Percentiles rank a stretch among this genome's conserved stretches.
Conservation (phyloP, 2,888 invertebrate species). For the Amiota minor region DNA sequence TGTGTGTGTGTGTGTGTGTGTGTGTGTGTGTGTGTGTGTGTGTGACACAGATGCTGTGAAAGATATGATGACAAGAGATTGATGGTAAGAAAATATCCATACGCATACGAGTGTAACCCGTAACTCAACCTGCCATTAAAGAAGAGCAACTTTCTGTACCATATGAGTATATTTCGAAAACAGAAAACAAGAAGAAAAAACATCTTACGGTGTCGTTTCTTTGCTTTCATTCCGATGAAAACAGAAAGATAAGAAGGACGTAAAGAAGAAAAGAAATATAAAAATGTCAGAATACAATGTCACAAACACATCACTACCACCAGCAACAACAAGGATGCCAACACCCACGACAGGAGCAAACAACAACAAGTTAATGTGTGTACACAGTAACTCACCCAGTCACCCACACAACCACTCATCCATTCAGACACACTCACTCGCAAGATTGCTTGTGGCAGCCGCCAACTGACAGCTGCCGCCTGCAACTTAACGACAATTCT, state of each 20-base stretch:
- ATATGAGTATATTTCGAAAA: too few species aligned
- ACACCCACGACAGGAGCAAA: not conserved
- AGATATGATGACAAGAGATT: not conserved
- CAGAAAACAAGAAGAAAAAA: not conserved
- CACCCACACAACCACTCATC: not conserved
- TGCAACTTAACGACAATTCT: constrained; percentile 45
- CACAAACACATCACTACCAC: constrained; percentile 26
- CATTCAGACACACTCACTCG: constrained; percentile 29
- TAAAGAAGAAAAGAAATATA: not conserved
- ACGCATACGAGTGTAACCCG: not conserved
- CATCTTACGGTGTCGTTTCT: not conserved
- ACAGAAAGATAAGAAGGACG: not conserved
- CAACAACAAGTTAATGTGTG: too few species aligned
- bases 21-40: not conserved
- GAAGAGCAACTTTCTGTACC: too few species aligned
- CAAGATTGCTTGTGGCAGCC: not conserved
- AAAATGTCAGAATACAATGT: constrained; percentile 28
- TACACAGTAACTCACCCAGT: constrained; percentile 21
- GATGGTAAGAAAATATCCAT: not conserved
- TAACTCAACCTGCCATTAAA: too few species aligned
- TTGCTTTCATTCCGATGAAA: not conserved
- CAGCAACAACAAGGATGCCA: not conserved
- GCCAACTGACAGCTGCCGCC: constrained; percentile 23
- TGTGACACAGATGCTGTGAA: not conserved
- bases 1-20: constrained; percentile 16